phyloP scores from a whole-genome alignment of 2,113 vertebrate species.

The Chrysochloris asiatica region DNA sequence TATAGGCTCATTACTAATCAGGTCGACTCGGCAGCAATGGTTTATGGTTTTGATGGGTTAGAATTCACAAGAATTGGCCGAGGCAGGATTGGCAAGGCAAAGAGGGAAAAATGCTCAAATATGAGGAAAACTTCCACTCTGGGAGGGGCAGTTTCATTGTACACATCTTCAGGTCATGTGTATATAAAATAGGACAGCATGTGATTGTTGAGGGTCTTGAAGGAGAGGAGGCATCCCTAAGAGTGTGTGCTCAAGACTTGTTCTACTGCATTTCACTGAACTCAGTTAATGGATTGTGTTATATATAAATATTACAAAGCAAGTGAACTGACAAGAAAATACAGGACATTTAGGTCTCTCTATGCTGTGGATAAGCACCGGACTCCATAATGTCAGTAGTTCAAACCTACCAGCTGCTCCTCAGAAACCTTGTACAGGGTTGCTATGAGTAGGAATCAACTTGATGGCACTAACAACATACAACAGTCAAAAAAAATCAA shows the following conservation, averaged over 20 bases:
- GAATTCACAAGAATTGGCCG: constrained; percentile 16
- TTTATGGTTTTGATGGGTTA: not conserved
- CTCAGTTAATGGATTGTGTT: not conserved
- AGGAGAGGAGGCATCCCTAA: not conserved
- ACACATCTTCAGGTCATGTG: constrained; percentile 17
- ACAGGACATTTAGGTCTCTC: not conserved
- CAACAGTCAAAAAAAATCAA: no score
- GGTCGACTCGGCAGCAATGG: no score
- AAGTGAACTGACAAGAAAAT: constrained; percentile 24
- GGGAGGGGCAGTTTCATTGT: not conserved
- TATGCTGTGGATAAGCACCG: not conserved
- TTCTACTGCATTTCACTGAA: constrained; percentile 20
- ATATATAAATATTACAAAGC: constrained; percentile 40
- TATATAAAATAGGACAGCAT: not conserved
- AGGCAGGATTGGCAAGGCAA: constrained; percentile 28
- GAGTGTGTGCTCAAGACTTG: constrained; percentile 7
- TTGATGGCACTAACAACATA: no score
- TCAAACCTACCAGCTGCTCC: no score
- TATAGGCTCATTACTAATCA: no score
- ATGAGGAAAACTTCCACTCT: constrained; percentile 38
- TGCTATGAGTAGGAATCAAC: no score
- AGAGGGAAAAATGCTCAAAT: constrained; percentile 14
- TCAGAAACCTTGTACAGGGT: no score
- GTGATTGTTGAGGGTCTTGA: not conserved
- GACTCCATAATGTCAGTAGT: no score